Evolutionary conservation across 2,113 vertebrate genomes (phyloP).

Genomic region (Melozone crissalis): DNA sequence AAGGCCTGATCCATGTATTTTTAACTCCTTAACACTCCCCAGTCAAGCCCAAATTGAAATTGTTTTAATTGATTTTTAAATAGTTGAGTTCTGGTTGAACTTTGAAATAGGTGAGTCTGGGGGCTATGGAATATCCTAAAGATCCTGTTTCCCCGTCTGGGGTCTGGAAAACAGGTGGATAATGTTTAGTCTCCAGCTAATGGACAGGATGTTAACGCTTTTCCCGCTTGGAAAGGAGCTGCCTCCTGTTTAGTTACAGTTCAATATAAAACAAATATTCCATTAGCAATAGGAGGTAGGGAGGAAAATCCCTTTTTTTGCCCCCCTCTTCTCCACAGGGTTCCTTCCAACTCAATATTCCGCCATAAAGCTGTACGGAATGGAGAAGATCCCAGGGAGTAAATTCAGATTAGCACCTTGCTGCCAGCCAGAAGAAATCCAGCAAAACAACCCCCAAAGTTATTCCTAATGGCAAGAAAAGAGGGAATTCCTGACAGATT

Average conservation of each 20-base stretch:
- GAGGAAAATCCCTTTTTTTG: accelerated
- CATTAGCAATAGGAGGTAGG: neutral
- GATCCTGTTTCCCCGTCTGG: neutral
- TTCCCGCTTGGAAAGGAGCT: neutral
- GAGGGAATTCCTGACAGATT: neutral
- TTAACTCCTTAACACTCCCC: neutral
- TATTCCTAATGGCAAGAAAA: neutral
- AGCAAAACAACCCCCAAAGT: neutral
- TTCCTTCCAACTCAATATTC: neutral
- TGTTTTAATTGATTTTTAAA: neutral
- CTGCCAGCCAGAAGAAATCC: neutral
- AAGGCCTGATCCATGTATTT: neutral
- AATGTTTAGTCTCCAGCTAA: neutral
- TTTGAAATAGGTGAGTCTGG: neutral
- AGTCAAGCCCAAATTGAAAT: neutral
- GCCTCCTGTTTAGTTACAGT: conserved; percentile 11
- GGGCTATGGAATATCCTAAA: neutral
- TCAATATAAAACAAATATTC: neutral
- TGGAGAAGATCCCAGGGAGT: neutral
- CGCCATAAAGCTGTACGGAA: accelerated
- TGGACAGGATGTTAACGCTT: neutral
- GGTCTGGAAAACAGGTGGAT: neutral
- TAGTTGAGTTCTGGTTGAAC: neutral
- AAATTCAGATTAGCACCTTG: neutral
- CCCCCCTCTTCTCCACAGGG: neutral